A percentile compares a stretch with the other conserved stretches of the same genome.
Conservation (phyloP, 2,888 invertebrate genomes). For the Mylabris sibirica region DNA sequence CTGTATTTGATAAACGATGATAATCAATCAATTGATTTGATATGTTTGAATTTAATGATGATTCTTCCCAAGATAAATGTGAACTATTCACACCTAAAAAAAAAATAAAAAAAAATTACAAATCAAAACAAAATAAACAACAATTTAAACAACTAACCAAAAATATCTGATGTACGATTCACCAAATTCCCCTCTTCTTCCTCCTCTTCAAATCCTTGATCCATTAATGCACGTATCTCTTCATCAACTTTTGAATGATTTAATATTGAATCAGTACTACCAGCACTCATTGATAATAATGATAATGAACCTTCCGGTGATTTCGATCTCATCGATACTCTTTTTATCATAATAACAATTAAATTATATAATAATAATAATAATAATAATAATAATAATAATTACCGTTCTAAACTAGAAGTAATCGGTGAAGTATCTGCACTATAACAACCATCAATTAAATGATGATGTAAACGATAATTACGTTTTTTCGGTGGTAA, state of each 20-base stretch:
- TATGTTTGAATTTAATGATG: constrained; percentile 53
- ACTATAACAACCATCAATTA: constrained; percentile 60
- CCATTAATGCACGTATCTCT: constrained; percentile 72
- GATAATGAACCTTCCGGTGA: constrained; percentile 76
- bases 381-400: neutral
- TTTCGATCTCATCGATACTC: constrained; percentile 78
- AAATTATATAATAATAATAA: neutral
- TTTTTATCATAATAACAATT: constrained; percentile 48
- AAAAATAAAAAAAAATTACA: neutral
- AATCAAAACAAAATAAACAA: neutral
- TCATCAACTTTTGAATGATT: constrained; percentile 86
- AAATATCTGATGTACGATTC: constrained; percentile 52
- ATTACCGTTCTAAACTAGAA: constrained; percentile 70
- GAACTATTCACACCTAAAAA: constrained; percentile 49
- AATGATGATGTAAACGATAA: constrained; percentile 62
- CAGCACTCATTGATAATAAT: constrained; percentile 73
- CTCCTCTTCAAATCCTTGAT: constrained; percentile 61
- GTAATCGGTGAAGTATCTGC: constrained; percentile 68
- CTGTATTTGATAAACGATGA: constrained; percentile 60
- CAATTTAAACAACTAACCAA: constrained; percentile 17
- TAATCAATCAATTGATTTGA: constrained; percentile 53
- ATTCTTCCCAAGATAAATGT: constrained; percentile 56
- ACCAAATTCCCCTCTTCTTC: constrained; percentile 57
- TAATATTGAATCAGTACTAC: constrained; percentile 86
- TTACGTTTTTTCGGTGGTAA: constrained; percentile 76